Percentiles rank a stretch among this genome's conserved stretches.
Conservation (phyloP, 2,888 invertebrate genomes). For the Drosophila antonietae region DNA sequence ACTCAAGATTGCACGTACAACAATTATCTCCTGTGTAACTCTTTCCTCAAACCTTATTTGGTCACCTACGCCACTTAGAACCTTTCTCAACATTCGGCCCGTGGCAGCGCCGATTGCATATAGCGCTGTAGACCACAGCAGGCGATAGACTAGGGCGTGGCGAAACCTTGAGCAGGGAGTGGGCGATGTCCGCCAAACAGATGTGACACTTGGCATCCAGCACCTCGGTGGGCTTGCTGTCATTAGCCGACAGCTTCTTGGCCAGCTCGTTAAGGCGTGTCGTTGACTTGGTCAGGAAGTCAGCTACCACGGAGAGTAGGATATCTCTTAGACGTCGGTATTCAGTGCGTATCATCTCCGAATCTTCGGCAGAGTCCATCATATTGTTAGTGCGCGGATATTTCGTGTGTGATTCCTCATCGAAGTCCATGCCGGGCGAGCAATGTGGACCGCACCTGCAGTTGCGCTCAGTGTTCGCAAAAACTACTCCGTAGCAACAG, state of each 20-base stretch:
- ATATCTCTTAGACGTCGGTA: conserved; percentile 98
- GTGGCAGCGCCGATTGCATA: conserved; percentile 96
- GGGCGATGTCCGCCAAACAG: conserved; percentile 97
- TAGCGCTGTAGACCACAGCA: conserved; percentile 96
- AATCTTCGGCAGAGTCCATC: conserved; percentile 93
- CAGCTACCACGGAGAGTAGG: conserved; percentile 95
- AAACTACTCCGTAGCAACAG: no score
- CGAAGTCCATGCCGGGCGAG: conserved; percentile 93
- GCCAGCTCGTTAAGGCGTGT: conserved; percentile 93
- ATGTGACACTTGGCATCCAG: conserved; percentile 98
- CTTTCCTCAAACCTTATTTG: no score
- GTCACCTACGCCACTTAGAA: no score
- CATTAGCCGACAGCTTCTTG: conserved; percentile 91
- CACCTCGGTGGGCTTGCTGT: conserved; percentile 95
- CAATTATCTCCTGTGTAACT: no score
- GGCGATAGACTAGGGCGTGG: conserved; percentile 99
- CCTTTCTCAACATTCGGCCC: conserved; percentile 91
- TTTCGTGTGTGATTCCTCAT: conserved; percentile 94
- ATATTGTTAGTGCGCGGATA: conserved; percentile 91
- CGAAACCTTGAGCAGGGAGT: conserved; percentile 97
- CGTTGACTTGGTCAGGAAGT: conserved; percentile 95
- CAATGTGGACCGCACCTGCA: conserved; percentile 90
- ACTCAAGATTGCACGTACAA: no score
- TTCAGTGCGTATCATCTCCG: conserved; percentile 92
- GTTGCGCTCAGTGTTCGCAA: conserved; percentile 85